A percentile compares a stretch with the other conserved stretches of the same genome.
Conservation (phyloP, 2,113 vertebrate species). For the Ariopsis seemanni region DNA sequence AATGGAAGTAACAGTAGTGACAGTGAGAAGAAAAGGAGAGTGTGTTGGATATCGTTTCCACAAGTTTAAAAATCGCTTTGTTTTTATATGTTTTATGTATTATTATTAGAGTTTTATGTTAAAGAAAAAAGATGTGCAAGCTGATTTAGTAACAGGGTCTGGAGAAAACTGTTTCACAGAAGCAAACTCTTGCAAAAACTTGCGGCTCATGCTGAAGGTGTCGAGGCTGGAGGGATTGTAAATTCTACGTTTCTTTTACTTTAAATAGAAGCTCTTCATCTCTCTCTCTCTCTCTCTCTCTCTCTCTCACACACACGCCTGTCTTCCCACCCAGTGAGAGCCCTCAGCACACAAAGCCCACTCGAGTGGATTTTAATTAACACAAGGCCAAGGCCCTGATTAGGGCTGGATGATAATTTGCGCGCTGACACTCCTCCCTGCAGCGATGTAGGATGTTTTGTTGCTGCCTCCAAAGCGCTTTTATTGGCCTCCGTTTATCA, state of each 20-base stretch:
- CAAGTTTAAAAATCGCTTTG: background rate
- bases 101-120: background rate
- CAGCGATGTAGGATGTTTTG: background rate
- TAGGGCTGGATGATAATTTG: constrained; percentile 34
- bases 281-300: background rate
- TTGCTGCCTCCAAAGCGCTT: background rate
- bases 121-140: background rate
- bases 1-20: background rate
- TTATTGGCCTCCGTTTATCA: background rate
- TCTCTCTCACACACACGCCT: background rate
- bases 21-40: background rate
- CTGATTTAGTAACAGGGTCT: background rate
- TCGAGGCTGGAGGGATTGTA: constrained; percentile 37
- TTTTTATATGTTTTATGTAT: too few relatives aligned
- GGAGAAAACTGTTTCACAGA: background rate
- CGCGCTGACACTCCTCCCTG: constrained; percentile 18
- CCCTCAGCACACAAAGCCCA: background rate
- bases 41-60: background rate
- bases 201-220: background rate
- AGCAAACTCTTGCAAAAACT: background rate
- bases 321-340: background rate
- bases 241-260: constrained; percentile 25
- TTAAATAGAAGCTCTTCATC: constrained; percentile 30
- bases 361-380: constrained; percentile 27
- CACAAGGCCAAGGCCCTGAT: constrained; percentile 26